Evolutionary conservation across 2,888 invertebrate species (phyloP), one percentile per base, ranked within the genome.

Genomic region (Gisinianus flammeolus): DNA sequence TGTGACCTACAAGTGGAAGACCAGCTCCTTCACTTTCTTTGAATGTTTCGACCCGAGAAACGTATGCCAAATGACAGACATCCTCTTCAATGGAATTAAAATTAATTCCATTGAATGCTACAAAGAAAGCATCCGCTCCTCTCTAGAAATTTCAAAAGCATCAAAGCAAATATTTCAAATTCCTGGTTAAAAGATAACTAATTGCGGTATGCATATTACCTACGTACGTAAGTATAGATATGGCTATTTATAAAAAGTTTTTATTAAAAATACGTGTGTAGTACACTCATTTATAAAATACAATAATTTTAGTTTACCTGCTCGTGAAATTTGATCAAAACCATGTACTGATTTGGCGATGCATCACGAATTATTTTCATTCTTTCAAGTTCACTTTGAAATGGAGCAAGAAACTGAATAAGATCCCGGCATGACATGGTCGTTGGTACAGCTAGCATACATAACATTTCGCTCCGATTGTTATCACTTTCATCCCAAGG

Each of bases 281-380:
- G 19, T 6, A n/a, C 19, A 69, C 10, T 31, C 31, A 69, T 31
- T 12, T 33, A 24, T 35, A 69, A 12, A 31, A 69, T n/a, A 19
- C 58, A 10, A 58, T 58, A 10, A 58, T 35, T 26, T 66, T 30
- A 30, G 64, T 82, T 83, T 83, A 89, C 89, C 87, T 90, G 89
- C 76, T 86, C 86, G 81, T 87, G 88, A 85, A 92, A 97, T 89
- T 95, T 97, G 54, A 99, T 89, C 30, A 99, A 88, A 64, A 96
- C 95, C 98, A 99, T 98, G 86, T 98, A 99, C 87, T 97, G 97
- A 88, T 98, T 98, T 0, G 97, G 96, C 22, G 90, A 88, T 26
- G 92, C 91, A 76, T 95, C 95, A 28, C 97, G 90, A 68, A 99
- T 91, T 70, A 99, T 96, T 82, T 96, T 91, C 83, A 98, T 94